Percentiles rank a stretch among this genome's conserved stretches.
Evolutionary conservation across 2,797 vertebrate species (phyloP).

Genomic region (Sebastes matsubarae): DNA sequence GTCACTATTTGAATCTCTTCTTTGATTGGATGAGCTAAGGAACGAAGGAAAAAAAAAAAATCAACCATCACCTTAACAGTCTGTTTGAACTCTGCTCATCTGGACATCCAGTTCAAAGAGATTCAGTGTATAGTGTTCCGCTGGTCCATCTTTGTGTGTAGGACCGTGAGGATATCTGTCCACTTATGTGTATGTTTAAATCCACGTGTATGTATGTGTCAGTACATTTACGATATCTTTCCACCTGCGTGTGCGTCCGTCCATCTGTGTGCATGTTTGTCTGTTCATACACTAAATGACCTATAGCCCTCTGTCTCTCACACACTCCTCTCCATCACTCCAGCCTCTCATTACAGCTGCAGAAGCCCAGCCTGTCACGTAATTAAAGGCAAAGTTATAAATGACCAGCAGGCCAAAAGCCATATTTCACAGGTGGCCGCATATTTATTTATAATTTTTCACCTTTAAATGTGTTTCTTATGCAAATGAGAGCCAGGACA

Average conservation of each 20-base stretch:
- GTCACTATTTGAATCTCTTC: neutral
- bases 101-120: neutral
- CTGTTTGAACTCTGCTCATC: no score
- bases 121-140: neutral
- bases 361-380: slow-evolving; percentile 80
- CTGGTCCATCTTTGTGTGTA: neutral
- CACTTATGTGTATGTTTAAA: neutral
- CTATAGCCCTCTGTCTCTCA: slow-evolving; percentile 72
- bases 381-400: slow-evolving; percentile 86
- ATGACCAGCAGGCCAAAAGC: slow-evolving; percentile 83
- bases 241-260: slow-evolving; percentile 12
- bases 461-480: slow-evolving; percentile 85
- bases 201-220: neutral
- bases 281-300: slow-evolving; percentile 69
- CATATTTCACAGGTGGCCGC: slow-evolving; percentile 83
- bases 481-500: slow-evolving; percentile 82
- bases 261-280: slow-evolving; percentile 55
- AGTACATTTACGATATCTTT: neutral
- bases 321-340: slow-evolving; percentile 79
- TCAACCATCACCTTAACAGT: neutral
- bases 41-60: neutral
- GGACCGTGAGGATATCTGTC: neutral
- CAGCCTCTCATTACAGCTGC: slow-evolving; percentile 80
- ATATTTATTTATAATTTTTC: slow-evolving; percentile 86
- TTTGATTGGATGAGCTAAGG: neutral